These are phyloP conservation scores for Petroica traversi DNA, from an alignment of 2,113 vertebrate genomes.

Conservation along the genomic window DNA sequence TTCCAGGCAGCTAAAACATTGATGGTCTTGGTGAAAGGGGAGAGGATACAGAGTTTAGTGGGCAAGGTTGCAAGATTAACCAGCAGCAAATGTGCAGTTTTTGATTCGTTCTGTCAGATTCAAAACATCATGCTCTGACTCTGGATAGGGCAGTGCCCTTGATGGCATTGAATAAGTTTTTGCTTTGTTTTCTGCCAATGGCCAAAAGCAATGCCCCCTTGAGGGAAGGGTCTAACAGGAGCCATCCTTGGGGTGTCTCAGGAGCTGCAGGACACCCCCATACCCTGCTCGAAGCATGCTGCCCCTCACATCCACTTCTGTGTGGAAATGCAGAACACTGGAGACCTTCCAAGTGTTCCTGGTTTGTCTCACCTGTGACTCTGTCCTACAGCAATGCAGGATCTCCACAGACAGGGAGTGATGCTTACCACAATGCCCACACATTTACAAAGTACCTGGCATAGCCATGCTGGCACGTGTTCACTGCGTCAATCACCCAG, in stretches of 20 bases:
- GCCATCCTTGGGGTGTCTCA: background rate
- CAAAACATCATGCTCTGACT: background rate
- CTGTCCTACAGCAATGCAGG: fast-evolving
- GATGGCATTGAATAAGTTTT: background rate
- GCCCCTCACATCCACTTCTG: background rate
- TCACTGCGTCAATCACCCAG: background rate
- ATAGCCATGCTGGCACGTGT: fast-evolving
- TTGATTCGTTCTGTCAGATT: background rate
- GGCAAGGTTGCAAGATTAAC: background rate
- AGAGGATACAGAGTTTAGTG: background rate
- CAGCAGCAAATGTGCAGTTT: background rate
- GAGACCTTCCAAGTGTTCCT: background rate
- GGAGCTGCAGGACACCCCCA: background rate
- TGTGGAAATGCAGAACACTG: background rate
- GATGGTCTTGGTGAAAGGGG: background rate
- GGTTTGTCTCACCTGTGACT: background rate
- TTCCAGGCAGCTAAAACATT: background rate
- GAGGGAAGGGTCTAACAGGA: background rate
- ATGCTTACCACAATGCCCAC: background rate
- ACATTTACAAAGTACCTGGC: background rate
- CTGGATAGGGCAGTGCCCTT: fast-evolving
- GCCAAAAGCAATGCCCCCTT: background rate
- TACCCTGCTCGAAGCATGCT: fast-evolving
- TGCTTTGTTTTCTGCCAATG: background rate
- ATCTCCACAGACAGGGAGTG: background rate